phyloP scores from a whole-genome alignment of 2,113 vertebrate genomes.

The Perccottus glenii region DNA sequence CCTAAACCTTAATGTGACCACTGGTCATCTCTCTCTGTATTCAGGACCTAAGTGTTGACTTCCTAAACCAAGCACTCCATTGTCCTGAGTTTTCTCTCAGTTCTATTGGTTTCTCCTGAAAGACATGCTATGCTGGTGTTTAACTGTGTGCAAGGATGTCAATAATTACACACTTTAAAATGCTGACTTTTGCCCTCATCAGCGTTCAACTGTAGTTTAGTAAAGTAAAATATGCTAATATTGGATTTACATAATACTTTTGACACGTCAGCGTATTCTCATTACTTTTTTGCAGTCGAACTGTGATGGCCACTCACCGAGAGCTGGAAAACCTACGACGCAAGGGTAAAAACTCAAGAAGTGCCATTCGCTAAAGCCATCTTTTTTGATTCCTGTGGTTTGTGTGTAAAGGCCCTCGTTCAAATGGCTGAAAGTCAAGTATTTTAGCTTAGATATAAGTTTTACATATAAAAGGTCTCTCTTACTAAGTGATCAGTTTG shows the following conservation, averaged over 20 bases:
- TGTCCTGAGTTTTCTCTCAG: no score
- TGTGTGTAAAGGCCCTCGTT: background rate
- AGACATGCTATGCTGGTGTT: no score
- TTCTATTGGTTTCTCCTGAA: no score
- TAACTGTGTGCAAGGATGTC: no score
- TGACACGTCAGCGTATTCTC: background rate
- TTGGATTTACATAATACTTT: background rate
- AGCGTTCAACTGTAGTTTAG: no score
- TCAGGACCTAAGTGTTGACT: background rate
- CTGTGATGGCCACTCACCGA: conserved; percentile 71
- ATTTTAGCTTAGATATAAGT: background rate
- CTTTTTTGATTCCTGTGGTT: background rate
- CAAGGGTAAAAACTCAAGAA: conserved; percentile 46
- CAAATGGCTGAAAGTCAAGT: background rate
- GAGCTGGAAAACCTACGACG: conserved; percentile 69
- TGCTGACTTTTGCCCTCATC: no score
- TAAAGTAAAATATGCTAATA: no score
- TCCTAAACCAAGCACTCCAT: background rate
- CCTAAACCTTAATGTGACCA: no score
- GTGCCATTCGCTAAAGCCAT: conserved; percentile 14
- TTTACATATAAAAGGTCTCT: background rate
- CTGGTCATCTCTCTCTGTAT: no score
- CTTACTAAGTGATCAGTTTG: conserved; percentile 8
- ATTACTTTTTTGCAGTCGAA: conserved; percentile 59
- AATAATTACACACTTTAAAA: no score